These are phyloP conservation scores for Eumeta japonica DNA, from an alignment of 1,140 invertebrate species.

Conservation along the genomic window DNA sequence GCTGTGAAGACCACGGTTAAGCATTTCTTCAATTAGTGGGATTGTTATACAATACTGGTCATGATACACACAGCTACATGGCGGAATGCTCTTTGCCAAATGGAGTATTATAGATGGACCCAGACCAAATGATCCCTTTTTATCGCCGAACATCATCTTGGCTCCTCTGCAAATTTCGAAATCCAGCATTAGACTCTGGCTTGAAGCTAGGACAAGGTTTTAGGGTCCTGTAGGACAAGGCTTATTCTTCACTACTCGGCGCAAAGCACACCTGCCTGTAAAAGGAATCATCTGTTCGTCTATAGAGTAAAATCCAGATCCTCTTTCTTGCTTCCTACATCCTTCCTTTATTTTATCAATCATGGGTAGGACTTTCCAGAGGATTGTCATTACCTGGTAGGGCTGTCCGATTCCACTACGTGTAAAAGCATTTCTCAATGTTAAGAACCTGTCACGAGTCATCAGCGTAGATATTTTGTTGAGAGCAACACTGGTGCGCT, in stretches of 20 bases:
- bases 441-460: conserved; percentile 10
- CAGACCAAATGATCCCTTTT: conserved; percentile 6
- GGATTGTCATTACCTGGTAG: conserved; percentile 8
- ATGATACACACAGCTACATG: conserved; percentile 8
- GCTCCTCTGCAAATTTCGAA: conserved; percentile 12
- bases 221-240: too few species aligned
- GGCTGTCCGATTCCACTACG: conserved; percentile 11
- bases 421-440: conserved; percentile 11
- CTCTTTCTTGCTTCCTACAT: conserved; percentile 15
- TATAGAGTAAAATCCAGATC: conserved; percentile 12
- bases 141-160: conserved; percentile 3
- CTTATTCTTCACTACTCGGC: too few species aligned
- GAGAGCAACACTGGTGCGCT: conserved; percentile 10
- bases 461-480: conserved; percentile 9
- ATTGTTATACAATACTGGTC: conserved; percentile 10
- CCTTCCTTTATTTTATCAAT: conserved; percentile 12
- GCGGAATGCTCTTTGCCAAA: conserved; percentile 7
- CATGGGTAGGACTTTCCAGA: conserved; percentile 21
- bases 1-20: conserved; percentile 5
- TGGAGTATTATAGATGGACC: conserved; percentile 8
- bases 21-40: conserved; percentile 8
- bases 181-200: conserved; percentile 14
- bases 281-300: conserved; percentile 20
- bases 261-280: conserved; percentile 7
- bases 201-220: conserved; percentile 7